Conservation (phyloP, 1,140 invertebrate genomes). For the Belonocnema kinseyi region DNA sequence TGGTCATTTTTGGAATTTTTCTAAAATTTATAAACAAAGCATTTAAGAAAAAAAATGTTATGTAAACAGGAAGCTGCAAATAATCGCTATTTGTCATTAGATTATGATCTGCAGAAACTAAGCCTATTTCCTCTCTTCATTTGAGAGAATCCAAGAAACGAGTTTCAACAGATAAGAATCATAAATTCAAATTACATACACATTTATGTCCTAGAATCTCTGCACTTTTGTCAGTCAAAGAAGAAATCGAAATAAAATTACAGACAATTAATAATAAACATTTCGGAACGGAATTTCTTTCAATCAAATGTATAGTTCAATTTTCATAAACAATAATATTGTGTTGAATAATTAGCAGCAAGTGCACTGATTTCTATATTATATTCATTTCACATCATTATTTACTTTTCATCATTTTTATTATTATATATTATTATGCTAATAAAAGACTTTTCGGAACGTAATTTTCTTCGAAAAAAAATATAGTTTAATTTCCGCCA, state of each 20-base stretch:
- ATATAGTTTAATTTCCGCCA: too few relatives aligned
- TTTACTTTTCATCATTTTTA: too few relatives aligned
- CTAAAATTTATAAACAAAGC: not conserved
- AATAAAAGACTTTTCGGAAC: too few relatives aligned
- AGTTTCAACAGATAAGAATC: constrained; percentile 1
- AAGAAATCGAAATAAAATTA: not conserved
- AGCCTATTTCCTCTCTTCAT: not conserved
- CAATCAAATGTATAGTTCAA: too few relatives aligned
- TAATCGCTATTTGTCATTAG: not conserved
- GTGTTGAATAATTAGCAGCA: too few relatives aligned
- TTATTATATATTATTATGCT: too few relatives aligned
- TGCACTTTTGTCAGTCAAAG: not conserved
- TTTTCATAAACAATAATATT: too few relatives aligned
- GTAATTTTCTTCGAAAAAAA: too few relatives aligned
- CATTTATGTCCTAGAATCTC: not conserved
- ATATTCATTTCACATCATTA: too few relatives aligned
- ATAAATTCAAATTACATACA: not conserved
- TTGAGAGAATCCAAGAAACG: not conserved
- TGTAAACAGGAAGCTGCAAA: not conserved
- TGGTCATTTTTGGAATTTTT: too few relatives aligned
- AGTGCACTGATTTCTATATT: too few relatives aligned
- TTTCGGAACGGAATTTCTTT: too few relatives aligned
- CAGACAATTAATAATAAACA: not conserved
- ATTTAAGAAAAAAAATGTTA: not conserved
- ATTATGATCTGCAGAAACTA: constrained; percentile 2